Evolutionary conservation across 1,140 invertebrate species (phyloP).

Genomic region (Delia radicum): DNA sequence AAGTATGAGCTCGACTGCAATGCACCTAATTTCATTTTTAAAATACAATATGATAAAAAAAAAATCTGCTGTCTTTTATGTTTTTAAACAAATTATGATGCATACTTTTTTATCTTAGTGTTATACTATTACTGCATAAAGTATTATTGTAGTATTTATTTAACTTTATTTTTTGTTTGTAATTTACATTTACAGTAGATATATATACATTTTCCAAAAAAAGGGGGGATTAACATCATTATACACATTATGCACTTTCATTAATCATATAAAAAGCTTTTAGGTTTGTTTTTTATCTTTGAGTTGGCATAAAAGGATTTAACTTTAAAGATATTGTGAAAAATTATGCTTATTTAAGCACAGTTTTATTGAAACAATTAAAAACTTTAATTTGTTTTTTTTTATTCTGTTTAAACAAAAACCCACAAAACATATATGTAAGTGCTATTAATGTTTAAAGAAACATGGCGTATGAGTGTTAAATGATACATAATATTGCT

Average conservation of each 20-base stretch:
- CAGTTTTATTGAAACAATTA: not conserved
- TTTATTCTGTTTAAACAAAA: not conserved
- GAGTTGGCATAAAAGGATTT: not conserved
- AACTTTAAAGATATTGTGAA: not conserved
- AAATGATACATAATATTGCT: too few relatives aligned
- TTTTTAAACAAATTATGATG: not conserved
- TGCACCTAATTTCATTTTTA: too few relatives aligned
- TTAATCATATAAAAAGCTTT: constrained; percentile 16
- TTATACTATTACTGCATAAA: not conserved
- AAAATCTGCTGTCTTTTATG: not conserved
- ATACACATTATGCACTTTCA: not conserved
- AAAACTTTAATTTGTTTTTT: not conserved
- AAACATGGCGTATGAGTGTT: not conserved
- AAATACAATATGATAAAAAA: too few relatives aligned
- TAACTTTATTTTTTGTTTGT: not conserved
- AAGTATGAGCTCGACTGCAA: too few relatives aligned
- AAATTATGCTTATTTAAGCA: not conserved
- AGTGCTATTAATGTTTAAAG: not conserved
- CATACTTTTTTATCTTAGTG: not conserved
- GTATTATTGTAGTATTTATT: not conserved
- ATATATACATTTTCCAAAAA: not conserved
- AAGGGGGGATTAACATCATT: constrained; percentile 8
- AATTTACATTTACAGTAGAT: not conserved
- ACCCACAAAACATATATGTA: not conserved
- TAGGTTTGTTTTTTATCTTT: not conserved